Evolutionary conservation across 2,797 vertebrate species (phyloP), one percentile per base, ranked within the genome.

Genomic region (Spea hammondii): DNA sequence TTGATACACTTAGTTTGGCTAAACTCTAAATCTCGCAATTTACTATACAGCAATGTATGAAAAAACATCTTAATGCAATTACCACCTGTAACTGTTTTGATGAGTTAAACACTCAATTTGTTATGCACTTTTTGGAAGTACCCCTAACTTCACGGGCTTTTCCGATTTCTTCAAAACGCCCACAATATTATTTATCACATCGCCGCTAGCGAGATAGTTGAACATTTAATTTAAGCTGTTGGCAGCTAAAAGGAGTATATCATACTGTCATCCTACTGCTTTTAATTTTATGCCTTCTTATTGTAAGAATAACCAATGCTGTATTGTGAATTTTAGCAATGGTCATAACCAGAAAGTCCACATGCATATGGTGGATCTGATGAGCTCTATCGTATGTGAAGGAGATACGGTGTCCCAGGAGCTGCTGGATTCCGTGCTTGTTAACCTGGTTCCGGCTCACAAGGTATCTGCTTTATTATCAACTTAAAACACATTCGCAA

Each of bases 291-390:
- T 17, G 32, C 32, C 32, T 2, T 32, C 32, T 32, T 32, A 32
- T 32, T 2, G 32, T 32, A 32, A 32, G 3, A 32, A 32, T 6
- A 13, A 57, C 5, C 4, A 57, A 13, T 57, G 55, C 12, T 4
- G 14, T 55, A 12, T 71, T 57, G 89, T 88, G 82, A 8, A 84
- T 92, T 93, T 84, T 86, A 99, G 98, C 89, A 99, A 99, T 0
- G 97, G 98, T 69, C 98, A 99, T 91, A 99, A 99, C 87, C 98
- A 99, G 88, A 99, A 99, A 89, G 97, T 99, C 78, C 98, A 99
- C 85, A 99, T 99, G 97, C 98, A 99, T 71, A 99, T 99, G 97
- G 96, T 99, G 86, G 98, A 99, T 89, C 92, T 99, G 65, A 99
- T 99, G 98, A 98, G 98, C 86, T 99, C 98, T 79, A 99, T 99